These are phyloP conservation scores for Meteorus sp. DNA, from an alignment of 1,140 invertebrate species.

Conservation along the genomic window DNA sequence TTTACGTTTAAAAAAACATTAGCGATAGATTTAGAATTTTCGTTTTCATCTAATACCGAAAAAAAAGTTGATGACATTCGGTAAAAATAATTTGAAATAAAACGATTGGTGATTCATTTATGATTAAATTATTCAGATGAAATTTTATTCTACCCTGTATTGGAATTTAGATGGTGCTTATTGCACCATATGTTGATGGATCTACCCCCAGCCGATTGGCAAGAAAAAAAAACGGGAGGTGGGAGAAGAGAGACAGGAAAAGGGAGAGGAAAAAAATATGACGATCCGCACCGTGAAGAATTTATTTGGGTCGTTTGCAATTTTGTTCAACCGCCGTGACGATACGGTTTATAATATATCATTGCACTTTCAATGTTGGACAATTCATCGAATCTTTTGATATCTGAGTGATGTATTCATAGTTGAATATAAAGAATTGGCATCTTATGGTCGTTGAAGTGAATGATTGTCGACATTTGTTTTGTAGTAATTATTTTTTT, in stretches of 20 bases:
- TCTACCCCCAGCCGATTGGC: constrained; percentile 40
- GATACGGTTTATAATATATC: not conserved
- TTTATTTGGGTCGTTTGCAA: constrained; percentile 46
- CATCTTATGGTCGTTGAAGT: no score
- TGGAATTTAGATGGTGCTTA: constrained; percentile 33
- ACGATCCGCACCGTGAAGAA: constrained; percentile 44
- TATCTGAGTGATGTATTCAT: no score
- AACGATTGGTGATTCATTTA: constrained; percentile 8
- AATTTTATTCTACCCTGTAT: constrained; percentile 22
- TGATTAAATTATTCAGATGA: constrained; percentile 15
- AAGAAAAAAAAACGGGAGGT: not conserved
- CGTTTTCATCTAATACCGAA: not conserved
- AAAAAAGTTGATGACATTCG: not conserved
- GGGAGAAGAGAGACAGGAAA: constrained; percentile 12
- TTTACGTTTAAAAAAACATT: no score
- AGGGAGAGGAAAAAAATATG: constrained; percentile 18
- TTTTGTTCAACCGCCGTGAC: constrained; percentile 48
- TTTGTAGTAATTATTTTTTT: no score
- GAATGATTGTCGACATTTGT: no score
- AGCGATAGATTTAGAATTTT: no score
- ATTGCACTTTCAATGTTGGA: no score
- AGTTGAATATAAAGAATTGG: no score
- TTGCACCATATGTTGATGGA: constrained; percentile 44
- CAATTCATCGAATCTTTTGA: no score
- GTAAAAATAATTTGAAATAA: not conserved